Percentiles rank a stretch among this genome's conserved stretches.
Conservation (phyloP, 2,888 invertebrate species). For the Nasonovia ribisnigri region DNA sequence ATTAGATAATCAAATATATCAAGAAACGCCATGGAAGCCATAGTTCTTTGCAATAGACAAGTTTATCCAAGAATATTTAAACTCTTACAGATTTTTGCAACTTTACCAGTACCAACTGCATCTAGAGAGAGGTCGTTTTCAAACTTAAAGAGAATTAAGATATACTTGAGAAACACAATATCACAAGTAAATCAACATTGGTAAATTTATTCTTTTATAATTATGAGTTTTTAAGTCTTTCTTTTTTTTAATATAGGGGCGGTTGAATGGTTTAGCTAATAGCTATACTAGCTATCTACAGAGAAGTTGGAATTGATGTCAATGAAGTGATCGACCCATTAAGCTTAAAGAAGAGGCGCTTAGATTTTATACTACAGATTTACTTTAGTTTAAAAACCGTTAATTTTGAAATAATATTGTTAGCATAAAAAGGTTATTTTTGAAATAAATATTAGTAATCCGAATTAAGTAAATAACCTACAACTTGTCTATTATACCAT, state of each 20-base stretch:
- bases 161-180: not conserved
- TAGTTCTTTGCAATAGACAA: too few species aligned
- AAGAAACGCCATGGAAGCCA: too few species aligned
- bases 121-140: not conserved
- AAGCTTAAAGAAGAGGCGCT: not conserved
- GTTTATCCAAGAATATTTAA: not conserved
- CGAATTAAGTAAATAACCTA: slow-evolving; percentile 12
- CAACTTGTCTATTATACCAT: not conserved
- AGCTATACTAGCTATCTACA: slow-evolving; percentile 8
- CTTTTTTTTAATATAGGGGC: slow-evolving; percentile 3
- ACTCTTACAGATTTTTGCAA: not conserved
- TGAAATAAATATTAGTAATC: slow-evolving; percentile 21
- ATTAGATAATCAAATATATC: not conserved
- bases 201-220: not conserved
- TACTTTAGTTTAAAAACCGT: slow-evolving; percentile 6
- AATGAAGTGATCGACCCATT: not conserved
- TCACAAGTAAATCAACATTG: not conserved
- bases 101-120: not conserved
- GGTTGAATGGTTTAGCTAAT: slow-evolving; percentile 21
- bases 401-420: not conserved
- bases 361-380: slow-evolving; percentile 30
- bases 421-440: not conserved
- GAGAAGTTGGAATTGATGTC: not conserved
- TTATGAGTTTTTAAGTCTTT: not conserved
- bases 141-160: too few species aligned